Evolutionary conservation across 2,888 invertebrate species (phyloP).

Genomic region (Microctonus hyperodae): DNA sequence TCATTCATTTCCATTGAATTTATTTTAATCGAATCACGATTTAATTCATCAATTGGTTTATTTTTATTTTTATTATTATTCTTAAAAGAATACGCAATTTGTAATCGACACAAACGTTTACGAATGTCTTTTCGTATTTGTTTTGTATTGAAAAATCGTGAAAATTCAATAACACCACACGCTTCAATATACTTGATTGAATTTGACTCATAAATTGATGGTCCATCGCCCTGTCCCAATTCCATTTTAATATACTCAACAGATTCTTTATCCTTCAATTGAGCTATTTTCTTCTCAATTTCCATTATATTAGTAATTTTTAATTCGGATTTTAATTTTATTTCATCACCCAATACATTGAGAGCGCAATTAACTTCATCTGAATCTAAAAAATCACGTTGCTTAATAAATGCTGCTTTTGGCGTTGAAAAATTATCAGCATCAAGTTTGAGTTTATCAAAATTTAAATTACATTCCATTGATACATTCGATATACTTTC

Average conservation of each 20-base stretch:
- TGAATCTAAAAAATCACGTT: not conserved
- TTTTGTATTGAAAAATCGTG: slow-evolving; percentile 33
- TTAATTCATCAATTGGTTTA: not conserved
- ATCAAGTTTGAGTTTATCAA: not conserved
- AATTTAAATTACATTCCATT: slow-evolving; percentile 5
- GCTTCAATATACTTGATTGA: slow-evolving; percentile 45
- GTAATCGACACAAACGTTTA: slow-evolving; percentile 68
- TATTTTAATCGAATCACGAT: not conserved
- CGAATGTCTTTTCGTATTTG: slow-evolving; percentile 40
- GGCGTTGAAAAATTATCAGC: not conserved
- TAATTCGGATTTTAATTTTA: slow-evolving; percentile 3
- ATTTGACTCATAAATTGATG: slow-evolving; percentile 30
- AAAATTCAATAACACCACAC: slow-evolving; percentile 48
- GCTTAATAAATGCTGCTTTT: not conserved
- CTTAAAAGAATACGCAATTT: slow-evolving; percentile 67
- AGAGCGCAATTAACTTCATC: not conserved
- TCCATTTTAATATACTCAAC: slow-evolving; percentile 33
- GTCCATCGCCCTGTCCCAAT: slow-evolving; percentile 36
- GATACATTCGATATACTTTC: not conserved
- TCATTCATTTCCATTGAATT: not conserved
- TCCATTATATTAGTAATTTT: slow-evolving; percentile 40
- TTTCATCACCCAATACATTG: slow-evolving; percentile 18
- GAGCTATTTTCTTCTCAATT: slow-evolving; percentile 46
- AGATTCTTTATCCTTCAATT: slow-evolving; percentile 43
- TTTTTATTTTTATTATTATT: slow-evolving; percentile 12